Evolutionary conservation across 2,888 invertebrate genomes (phyloP).

Genomic region (Alviniconcha strummeri): DNA sequence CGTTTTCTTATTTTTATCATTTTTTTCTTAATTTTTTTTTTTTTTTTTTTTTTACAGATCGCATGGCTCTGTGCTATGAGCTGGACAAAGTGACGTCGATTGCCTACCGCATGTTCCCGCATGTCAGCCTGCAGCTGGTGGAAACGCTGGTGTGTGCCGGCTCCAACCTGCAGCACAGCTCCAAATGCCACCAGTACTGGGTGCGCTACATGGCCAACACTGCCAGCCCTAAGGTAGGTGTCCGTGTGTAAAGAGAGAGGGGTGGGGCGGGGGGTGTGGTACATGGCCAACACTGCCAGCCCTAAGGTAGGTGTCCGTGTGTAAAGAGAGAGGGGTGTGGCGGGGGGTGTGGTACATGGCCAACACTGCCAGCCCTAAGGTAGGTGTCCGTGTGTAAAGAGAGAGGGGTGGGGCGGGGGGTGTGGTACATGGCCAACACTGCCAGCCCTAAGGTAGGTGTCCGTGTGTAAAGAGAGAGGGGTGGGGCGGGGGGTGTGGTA

Average conservation of each 20-base stretch:
- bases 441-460: conserved; percentile 23
- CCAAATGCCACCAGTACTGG: conserved; percentile 38
- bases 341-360: conserved; percentile 31
- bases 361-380: conserved; percentile 28
- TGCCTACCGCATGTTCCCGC: conserved; percentile 13
- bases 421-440: conserved; percentile 30
- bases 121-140: conserved; percentile 31
- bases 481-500: conserved; percentile 24
- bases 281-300: conserved; percentile 27
- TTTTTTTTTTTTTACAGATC: conserved; percentile 38
- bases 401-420: background rate
- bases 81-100: conserved; percentile 35
- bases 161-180: conserved; percentile 38
- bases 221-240: conserved; percentile 25
- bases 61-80: conserved; percentile 49
- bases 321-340: no score
- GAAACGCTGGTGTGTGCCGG: conserved; percentile 45
- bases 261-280: conserved; percentile 22
- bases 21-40: conserved; percentile 26
- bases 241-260: no score
- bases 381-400: background rate
- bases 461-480: no score
- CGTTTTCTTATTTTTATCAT: background rate
- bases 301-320: conserved; percentile 4
- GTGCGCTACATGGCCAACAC: conserved; percentile 31